Conservation (phyloP, 2,888 invertebrate genomes). For the Clivina fossor region DNA sequence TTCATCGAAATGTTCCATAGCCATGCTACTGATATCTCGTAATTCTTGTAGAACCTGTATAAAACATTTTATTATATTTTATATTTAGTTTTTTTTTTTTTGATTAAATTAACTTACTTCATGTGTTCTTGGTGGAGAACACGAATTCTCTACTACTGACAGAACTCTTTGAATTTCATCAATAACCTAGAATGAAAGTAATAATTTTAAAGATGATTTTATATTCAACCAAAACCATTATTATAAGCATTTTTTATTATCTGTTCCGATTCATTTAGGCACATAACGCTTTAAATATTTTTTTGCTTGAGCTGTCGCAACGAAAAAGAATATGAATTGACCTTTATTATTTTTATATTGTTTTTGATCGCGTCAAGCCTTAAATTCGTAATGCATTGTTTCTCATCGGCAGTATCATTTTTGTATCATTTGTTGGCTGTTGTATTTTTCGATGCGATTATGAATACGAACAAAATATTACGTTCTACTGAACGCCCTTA, state of each 20-base stretch:
- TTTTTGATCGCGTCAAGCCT: too few relatives aligned
- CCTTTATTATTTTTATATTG: too few relatives aligned
- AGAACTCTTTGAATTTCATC: conserved; percentile 84
- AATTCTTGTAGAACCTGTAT: conserved; percentile 72
- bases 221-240: conserved; percentile 6
- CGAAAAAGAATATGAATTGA: too few relatives aligned
- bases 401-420: too few relatives aligned
- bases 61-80: not conserved
- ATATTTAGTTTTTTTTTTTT: not conserved
- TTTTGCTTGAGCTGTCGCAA: too few relatives aligned
- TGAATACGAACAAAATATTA: too few relatives aligned
- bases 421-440: too few relatives aligned
- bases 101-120: conserved; percentile 53
- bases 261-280: too few relatives aligned
- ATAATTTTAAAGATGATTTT: conserved; percentile 23
- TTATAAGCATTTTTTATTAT: not conserved
- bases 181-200: conserved; percentile 76
- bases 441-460: too few relatives aligned
- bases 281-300: too few relatives aligned
- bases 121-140: conserved; percentile 72
- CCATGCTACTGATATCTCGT: conserved; percentile 91
- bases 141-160: conserved; percentile 64
- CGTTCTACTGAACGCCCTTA: too few relatives aligned
- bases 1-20: conserved; percentile 95
- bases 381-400: too few relatives aligned